Percentiles rank a stretch among this genome's conserved stretches.
Conservation (phyloP, 2,888 invertebrate species). For the Conomelus anceps region DNA sequence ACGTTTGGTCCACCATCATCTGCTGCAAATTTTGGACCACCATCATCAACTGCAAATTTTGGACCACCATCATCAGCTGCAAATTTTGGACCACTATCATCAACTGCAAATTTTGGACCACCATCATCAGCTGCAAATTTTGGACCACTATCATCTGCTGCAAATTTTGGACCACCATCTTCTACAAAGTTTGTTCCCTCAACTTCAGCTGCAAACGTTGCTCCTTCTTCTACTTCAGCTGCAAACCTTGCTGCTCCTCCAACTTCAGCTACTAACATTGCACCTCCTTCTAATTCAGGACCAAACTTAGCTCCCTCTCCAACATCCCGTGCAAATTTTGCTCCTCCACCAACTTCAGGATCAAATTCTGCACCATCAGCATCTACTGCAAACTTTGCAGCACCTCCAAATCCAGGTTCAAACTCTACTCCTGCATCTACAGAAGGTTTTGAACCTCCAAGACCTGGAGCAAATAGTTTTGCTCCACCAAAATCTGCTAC, state of each 20-base stretch:
- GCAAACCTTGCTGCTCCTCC: neutral
- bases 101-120: neutral
- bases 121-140: slow-evolving; percentile 5
- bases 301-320: neutral
- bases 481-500: slow-evolving; percentile 8
- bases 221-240: neutral
- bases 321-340: slow-evolving; percentile 1
- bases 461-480: neutral
- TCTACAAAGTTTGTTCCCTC: neutral
- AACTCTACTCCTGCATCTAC: neutral
- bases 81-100: neutral
- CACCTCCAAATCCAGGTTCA: slow-evolving; percentile 10
- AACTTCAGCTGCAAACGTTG: neutral
- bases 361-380: slow-evolving; percentile 12
- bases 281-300: slow-evolving; percentile 1
- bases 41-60: neutral
- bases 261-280: slow-evolving; percentile 14
- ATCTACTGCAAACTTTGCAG: slow-evolving; percentile 6
- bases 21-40: neutral
- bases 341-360: slow-evolving; percentile 11
- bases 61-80: neutral
- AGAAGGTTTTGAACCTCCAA: neutral
- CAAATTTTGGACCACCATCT: neutral
- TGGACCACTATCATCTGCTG: slow-evolving; percentile 13
- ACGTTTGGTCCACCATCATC: neutral